Percentiles rank a stretch among this genome's conserved stretches.
These are phyloP conservation scores for Ptychoptera albimana DNA, from an alignment of 2,888 invertebrate genomes.

Conservation along the genomic window DNA sequence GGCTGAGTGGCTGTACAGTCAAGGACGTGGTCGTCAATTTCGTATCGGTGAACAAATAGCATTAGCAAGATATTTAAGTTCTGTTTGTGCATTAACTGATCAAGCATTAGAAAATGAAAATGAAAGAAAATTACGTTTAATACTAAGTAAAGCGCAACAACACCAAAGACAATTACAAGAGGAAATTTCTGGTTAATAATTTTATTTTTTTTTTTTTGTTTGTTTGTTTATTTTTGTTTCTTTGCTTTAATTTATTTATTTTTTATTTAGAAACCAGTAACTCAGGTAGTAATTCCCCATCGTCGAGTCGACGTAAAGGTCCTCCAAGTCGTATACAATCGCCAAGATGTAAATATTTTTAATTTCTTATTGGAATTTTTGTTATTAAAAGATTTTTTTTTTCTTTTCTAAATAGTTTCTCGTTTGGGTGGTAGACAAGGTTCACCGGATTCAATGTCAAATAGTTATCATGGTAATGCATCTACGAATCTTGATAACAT, in stretches of 20 bases:
- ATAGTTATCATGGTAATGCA: constrained; percentile 47
- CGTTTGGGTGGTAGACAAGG: constrained; percentile 31
- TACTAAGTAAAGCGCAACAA: constrained; percentile 79
- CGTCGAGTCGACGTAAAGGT: constrained; percentile 23
- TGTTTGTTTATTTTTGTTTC: not conserved
- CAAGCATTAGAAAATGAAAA: constrained; percentile 70
- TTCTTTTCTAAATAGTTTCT: constrained; percentile 26
- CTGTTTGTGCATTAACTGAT: constrained; percentile 71
- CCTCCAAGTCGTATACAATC: constrained; percentile 30
- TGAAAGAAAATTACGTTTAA: constrained; percentile 69
- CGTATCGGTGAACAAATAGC: constrained; percentile 70
- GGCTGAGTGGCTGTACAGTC: constrained; percentile 91
- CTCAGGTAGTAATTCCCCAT: constrained; percentile 28
- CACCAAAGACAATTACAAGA: constrained; percentile 73
- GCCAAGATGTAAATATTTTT: constrained; percentile 23
- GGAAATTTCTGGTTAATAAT: constrained; percentile 33
- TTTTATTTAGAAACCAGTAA: constrained; percentile 18
- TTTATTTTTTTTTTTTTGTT: not conserved
- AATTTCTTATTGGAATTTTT: not conserved
- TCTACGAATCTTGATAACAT: constrained; percentile 9
- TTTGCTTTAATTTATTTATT: no score
- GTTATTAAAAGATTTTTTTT: not conserved
- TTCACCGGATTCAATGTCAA: constrained; percentile 58
- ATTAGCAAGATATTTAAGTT: constrained; percentile 65
- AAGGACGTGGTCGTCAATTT: constrained; percentile 81